Percentiles rank a stretch among this genome's conserved stretches.
Conservation (phyloP, 2,113 vertebrate genomes). For the Grammomys dolichurus region DNA sequence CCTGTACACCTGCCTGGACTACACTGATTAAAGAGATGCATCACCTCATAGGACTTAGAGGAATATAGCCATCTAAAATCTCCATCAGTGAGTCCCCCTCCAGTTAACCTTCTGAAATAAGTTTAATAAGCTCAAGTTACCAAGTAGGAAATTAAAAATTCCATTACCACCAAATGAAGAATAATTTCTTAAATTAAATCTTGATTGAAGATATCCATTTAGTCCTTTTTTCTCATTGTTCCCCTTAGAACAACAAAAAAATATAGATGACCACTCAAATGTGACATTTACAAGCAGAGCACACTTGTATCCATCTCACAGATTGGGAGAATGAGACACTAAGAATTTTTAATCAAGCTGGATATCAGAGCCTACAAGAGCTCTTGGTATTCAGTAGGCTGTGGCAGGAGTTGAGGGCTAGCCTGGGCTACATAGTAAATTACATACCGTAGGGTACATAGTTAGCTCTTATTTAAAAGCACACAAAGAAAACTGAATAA, state of each 20-base stretch:
- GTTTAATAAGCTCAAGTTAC: neutral
- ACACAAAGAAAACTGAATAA: too few species aligned
- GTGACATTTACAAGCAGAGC: neutral
- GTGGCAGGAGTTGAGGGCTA: too few species aligned
- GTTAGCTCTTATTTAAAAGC: neutral
- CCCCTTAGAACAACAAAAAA: neutral
- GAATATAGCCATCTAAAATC: neutral
- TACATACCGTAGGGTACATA: neutral
- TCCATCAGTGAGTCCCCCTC: neutral
- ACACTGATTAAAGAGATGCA: neutral
- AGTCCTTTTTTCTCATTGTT: neutral
- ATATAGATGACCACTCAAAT: too few species aligned
- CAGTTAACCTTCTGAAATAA: constrained; percentile 11
- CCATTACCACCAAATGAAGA: neutral
- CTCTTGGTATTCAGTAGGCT: too few species aligned
- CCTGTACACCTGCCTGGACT: neutral
- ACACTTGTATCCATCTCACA: neutral
- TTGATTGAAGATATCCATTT: neutral
- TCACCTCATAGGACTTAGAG: neutral
- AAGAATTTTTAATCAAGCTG: neutral
- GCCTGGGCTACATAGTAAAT: neutral
- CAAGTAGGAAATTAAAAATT: neutral
- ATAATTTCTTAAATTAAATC: neutral
- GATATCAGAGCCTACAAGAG: neutral
- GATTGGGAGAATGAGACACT: too few species aligned